phyloP scores from a whole-genome alignment of 92 coral and sea anemone genomes.

The Nematostella vectensis region DNA sequence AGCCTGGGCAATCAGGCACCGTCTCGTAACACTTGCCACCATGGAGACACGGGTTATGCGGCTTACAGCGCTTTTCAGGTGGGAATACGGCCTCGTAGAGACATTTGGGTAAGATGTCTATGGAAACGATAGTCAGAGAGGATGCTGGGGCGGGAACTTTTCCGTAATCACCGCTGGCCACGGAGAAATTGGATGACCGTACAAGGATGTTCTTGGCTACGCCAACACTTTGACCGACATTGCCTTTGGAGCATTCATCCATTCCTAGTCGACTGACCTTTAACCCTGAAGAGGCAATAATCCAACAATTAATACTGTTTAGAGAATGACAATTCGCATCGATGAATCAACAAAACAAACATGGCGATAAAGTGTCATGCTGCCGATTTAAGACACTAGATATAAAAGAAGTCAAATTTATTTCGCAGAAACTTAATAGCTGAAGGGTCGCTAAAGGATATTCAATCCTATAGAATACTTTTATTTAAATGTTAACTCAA shows the following conservation, averaged over 20 bases:
- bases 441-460: no score
- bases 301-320: no score
- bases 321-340: no score
- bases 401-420: no score
- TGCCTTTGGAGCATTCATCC: conserved; percentile 84
- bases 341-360: no score
- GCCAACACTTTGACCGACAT: conserved; percentile 46
- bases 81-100: conserved; percentile 40
- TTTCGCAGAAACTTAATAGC: no score
- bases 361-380: no score
- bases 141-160: conserved; percentile 60
- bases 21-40: conserved; percentile 74
- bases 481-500: no score
- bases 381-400: no score
- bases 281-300: conserved; percentile 23
- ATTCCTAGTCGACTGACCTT: conserved; percentile 65
- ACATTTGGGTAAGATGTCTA: conserved; percentile 51
- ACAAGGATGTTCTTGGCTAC: conserved; percentile 52
- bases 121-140: conserved; percentile 72
- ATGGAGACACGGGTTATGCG: conserved; percentile 51
- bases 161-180: conserved; percentile 89
- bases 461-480: no score
- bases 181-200: conserved; percentile 53
- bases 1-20: conserved; percentile 60
- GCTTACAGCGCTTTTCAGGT: conserved; percentile 22